These are phyloP conservation scores for Mesorhabditis spiculigera DNA, from an alignment of 2,888 invertebrate species.

Conservation along the genomic window DNA sequence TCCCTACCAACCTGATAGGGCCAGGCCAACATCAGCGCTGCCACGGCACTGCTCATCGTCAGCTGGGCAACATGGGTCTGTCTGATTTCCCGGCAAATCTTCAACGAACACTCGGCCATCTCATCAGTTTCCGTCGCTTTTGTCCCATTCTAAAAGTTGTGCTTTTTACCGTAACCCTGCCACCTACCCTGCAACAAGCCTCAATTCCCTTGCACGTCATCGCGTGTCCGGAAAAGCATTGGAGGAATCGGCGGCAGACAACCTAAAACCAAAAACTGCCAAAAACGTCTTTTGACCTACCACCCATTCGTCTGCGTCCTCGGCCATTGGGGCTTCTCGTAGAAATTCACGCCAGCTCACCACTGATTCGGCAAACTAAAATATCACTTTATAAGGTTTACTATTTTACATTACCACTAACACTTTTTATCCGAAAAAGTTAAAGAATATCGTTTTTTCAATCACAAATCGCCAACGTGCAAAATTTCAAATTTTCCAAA, in stretches of 20 bases:
- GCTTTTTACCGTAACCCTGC: background rate
- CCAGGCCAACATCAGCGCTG: slow-evolving; percentile 40
- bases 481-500: no score
- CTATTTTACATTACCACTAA: no score
- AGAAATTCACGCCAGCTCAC: slow-evolving; percentile 36
- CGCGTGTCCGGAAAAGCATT: slow-evolving; percentile 36
- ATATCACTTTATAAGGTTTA: background rate
- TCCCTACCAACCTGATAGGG: slow-evolving; percentile 24
- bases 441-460: no score
- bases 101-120: slow-evolving; percentile 23
- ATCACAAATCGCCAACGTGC: no score
- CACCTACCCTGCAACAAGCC: slow-evolving; percentile 9
- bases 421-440: no score
- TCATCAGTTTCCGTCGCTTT: slow-evolving; percentile 16
- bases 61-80: slow-evolving; percentile 26
- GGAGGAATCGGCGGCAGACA: slow-evolving; percentile 25
- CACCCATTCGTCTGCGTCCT: slow-evolving; percentile 32
- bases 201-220: slow-evolving; percentile 37
- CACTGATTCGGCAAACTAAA: slow-evolving; percentile 31
- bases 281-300: slow-evolving; percentile 15
- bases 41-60: slow-evolving; percentile 29
- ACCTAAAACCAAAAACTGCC: background rate
- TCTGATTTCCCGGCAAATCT: slow-evolving; percentile 29
- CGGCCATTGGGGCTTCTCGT: slow-evolving; percentile 23
- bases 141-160: background rate